These are phyloP conservation scores for Ectropis grisescens DNA, from an alignment of 1,140 invertebrate genomes.

Conservation along the genomic window DNA sequence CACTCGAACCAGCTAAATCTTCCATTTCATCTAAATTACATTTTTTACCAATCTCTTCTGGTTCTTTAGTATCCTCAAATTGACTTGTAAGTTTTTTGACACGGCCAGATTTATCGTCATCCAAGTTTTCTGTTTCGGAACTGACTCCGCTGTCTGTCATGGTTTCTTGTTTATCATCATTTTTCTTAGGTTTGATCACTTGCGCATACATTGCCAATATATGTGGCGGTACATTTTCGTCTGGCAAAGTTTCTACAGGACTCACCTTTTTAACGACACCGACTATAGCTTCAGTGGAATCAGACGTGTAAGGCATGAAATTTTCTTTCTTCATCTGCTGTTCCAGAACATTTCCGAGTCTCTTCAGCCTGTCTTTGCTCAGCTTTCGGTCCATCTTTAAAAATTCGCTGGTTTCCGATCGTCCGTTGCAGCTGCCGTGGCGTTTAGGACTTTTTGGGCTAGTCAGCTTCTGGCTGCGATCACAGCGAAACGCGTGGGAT, in stretches of 20 bases:
- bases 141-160: constrained; percentile 65
- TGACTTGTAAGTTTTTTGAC: constrained; percentile 36
- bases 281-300: constrained; percentile 14
- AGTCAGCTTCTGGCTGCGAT: constrained; percentile 61
- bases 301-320: constrained; percentile 22
- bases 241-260: constrained; percentile 32
- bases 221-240: constrained; percentile 53
- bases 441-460: constrained; percentile 51
- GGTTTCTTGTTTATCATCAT: constrained; percentile 50
- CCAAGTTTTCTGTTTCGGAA: constrained; percentile 61
- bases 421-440: constrained; percentile 54
- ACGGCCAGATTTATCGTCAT: constrained; percentile 37
- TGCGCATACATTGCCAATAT: constrained; percentile 67
- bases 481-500: constrained; percentile 74
- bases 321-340: constrained; percentile 61
- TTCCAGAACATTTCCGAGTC: constrained; percentile 45
- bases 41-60: constrained; percentile 9
- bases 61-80: constrained; percentile 26
- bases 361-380: constrained; percentile 51
- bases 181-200: constrained; percentile 56
- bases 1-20: constrained; percentile 43
- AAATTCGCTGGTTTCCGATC: constrained; percentile 51
- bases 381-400: constrained; percentile 47
- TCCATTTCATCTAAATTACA: constrained; percentile 39
- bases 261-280: constrained; percentile 16